Evolutionary conservation across 1,140 invertebrate species (phyloP), one percentile per base, ranked within the genome.

Genomic region (Charaxes varanes): DNA sequence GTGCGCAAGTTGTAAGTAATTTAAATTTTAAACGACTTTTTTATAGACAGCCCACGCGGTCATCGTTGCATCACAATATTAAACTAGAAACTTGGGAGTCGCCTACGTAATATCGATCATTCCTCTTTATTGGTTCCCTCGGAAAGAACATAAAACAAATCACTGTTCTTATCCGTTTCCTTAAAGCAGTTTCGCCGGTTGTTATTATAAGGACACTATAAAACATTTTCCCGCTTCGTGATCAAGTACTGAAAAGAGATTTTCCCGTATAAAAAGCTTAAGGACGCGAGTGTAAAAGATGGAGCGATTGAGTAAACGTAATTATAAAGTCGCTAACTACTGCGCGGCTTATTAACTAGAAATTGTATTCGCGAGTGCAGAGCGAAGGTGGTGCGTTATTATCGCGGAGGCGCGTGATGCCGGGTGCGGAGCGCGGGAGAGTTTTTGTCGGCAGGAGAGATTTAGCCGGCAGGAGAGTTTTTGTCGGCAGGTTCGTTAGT

Each of bases 401-500:
- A 53, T 37, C 24, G 41, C 18, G 27, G 45, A 37, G 48, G 54
- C 46, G 52, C 41, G 47, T 54, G 49, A 17, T 18, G 48, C 7
- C 40, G 18, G 11, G 42, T 41, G 27, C 36, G 34, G 30, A 42
- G 50, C 35, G 50, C 45, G 34, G 42, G 53, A 52, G 53, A 63
- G 63, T 64, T 69, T 77, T 73, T 74, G 68, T 69, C 61, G 64
- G 66, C 55, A 59, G 65, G 66, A 66, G 76, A 71, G 77, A n/a
- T n/a, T 78, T 78, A 78, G 76, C 56, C 53, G 57, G 57, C 65
- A 61, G 56, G 64, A 76, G 71, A n/a, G n/a, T 64, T 69, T 77
- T 73, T 74, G 68, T 69, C 61, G 64, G 66, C 55, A 59, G 65
- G 66, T 68, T 78, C 73, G 77, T 78, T 78, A 78, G 76, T 58